These are phyloP conservation scores for Magallana angulata DNA, from an alignment of 1,140 invertebrate species.

Conservation along the genomic window DNA sequence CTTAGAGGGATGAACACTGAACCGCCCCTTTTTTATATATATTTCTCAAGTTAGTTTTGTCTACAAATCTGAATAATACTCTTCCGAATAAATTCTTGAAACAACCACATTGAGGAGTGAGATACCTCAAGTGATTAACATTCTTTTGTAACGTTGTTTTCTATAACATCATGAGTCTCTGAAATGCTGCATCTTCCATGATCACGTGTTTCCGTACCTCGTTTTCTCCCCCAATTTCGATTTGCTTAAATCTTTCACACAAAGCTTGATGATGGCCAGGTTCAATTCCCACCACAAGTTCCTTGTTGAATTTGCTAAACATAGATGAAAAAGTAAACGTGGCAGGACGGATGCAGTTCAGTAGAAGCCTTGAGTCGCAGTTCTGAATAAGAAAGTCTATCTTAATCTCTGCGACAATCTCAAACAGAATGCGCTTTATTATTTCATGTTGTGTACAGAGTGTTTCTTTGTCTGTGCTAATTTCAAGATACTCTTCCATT, in stretches of 20 bases:
- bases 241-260: conserved; percentile 6
- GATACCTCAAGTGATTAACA: background rate
- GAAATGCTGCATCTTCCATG: conserved; percentile 24
- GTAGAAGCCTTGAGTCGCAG: background rate
- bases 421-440: background rate
- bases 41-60: too few species aligned
- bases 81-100: too few species aligned
- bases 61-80: too few species aligned
- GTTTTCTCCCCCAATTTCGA: background rate
- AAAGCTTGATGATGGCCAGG: background rate
- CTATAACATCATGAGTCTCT: conserved; percentile 18
- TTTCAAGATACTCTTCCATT: background rate
- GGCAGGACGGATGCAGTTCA: background rate
- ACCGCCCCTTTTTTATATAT: too few species aligned
- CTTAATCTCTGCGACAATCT: background rate
- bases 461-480: background rate
- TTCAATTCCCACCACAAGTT: background rate
- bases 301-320: background rate
- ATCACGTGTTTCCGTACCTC: conserved; percentile 9
- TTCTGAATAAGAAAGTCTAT: conserved; percentile 3
- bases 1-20: too few species aligned
- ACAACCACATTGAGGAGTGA: too few species aligned
- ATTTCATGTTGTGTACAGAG: conserved; percentile 8
- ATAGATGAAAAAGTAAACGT: background rate
- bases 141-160: background rate